Evolutionary conservation across 2,888 invertebrate species (phyloP).

Genomic region (Drosophila dives): DNA sequence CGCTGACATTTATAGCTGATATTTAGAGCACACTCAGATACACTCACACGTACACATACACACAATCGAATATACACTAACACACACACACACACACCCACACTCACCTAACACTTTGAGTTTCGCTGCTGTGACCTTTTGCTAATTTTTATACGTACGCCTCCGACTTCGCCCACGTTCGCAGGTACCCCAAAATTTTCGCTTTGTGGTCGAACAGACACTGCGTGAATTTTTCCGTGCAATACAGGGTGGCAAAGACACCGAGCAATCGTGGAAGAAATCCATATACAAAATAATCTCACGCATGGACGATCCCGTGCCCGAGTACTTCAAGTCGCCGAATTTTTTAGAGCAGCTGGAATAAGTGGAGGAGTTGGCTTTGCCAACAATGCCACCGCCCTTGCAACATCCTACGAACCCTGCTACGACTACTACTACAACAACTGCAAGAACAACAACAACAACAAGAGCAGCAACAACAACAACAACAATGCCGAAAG

Average conservation of each 20-base stretch:
- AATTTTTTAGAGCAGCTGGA: slow-evolving; percentile 99
- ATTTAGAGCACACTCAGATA: slow-evolving; percentile 10
- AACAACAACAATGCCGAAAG: slow-evolving; percentile 60
- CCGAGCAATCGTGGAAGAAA: slow-evolving; percentile 99
- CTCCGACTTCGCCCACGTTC: slow-evolving; percentile 27
- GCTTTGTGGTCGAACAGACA: slow-evolving; percentile 98
- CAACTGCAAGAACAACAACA: slow-evolving; percentile 48
- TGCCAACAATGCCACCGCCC: slow-evolving; percentile 65
- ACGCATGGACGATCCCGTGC: slow-evolving; percentile 98
- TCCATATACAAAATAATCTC: slow-evolving; percentile 99
- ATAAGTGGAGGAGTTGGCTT: slow-evolving; percentile 85
- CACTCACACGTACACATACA: slow-evolving; percentile 17
- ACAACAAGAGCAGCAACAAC: slow-evolving; percentile 32
- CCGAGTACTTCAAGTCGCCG: slow-evolving; percentile 99
- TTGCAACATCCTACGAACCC: slow-evolving; percentile 54
- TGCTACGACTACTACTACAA: slow-evolving; percentile 52
- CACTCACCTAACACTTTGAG: slow-evolving; percentile 39
- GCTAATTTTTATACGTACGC: slow-evolving; percentile 42
- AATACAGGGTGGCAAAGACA: slow-evolving; percentile 97
- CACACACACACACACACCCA: slow-evolving; percentile 9
- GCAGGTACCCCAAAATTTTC: slow-evolving; percentile 98
- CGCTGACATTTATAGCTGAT: neutral
- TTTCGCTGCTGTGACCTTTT: slow-evolving; percentile 47
- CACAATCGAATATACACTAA: slow-evolving; percentile 15
- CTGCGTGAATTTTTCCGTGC: slow-evolving; percentile 99